Base-by-base conservation (phyloP, 1,140 invertebrate species). In the Heliconius himera region DNA sequence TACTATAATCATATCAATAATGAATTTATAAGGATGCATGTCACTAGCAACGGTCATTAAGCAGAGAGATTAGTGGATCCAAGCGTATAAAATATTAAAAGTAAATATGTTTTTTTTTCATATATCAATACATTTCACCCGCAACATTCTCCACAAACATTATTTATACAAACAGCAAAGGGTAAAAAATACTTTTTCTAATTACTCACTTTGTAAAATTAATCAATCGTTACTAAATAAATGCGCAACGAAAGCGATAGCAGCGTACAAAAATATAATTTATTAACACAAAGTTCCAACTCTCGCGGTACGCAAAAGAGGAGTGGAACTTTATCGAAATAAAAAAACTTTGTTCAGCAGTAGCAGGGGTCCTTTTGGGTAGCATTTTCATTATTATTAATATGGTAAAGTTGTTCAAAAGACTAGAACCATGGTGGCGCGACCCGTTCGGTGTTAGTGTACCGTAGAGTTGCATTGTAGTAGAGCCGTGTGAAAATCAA, bases 401-500 rank as follows among this genome's bases (percentile, higher is more conserved):
- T 89, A 89, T 83, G 82, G 81, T 83, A 90, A 89, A 91, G 91
- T 91, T 84, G 88, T 88, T 87, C 78, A 76, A 79, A 74, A 78
- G 83, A 84, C 84, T 89, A 89, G 90, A 88, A 90, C 91, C 85
- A 73, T 91, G 84, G 91, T 88, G 72, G 80, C 85, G 82, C 89
- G 88, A 84, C 77, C 66, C 66, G 80, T 78, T 84, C 80, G 41
- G 60, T 74, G 76, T 80, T 81, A 84, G 77, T 84, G 78, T 83
- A 87, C 84, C 79, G 83, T 81, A 29, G 80, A 84, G 85, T 89
- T 90, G 87, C 86, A 88, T 91, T 90, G 84, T 87, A 81, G 80
- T 81, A 73, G 84, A 82, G 79, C 87, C 91, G 90, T 94, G 93
- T 92, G 93, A 94, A 94, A 94, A 94, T 94, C 93, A 85, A 93